Evolutionary conservation across 2,888 invertebrate species (phyloP), one percentile per base, ranked within the genome.

Genomic region (Isotomurus palustris): DNA sequence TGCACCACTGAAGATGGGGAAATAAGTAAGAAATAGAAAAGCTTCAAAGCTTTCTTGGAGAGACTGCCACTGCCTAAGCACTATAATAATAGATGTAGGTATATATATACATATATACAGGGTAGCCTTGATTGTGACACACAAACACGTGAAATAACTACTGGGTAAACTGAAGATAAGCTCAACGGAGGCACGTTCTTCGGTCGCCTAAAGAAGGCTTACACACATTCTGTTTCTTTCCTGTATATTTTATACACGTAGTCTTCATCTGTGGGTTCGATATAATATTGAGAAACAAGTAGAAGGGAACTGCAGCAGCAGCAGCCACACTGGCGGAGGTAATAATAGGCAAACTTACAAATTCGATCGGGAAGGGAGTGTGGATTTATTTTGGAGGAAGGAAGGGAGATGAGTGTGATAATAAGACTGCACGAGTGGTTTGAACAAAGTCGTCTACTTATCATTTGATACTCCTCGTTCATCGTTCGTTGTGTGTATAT

Each of bases 321-420:
- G 38, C 19, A 38, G n/a, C n/a, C n/a, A n/a, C n/a, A n/a, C n/a
- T n/a, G n/a, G n/a, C n/a, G n/a, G n/a, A n/a, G n/a, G 19, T 38
- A 38, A 38, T 47, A 47, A 47, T 27, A 24, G 47, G 47, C 27
- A 47, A 27, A 47, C 25, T 47, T 47, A 47, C 47, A 47, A 47
- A 47, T 47, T 47, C 47, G 25, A 47, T 47, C 47, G 47, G 47
- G 28, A 47, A 47, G 44, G 24, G 17, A 40, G 40, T 10, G 17
- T 40, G 40, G 10, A 19, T 40, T 40, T 40, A 40, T n/a, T n/a
- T 40, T 40, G 8, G 40, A 40, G 40, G 40, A 40, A 19, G 10
- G 40, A 40, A 47, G 12, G 3, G 28, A 24, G 21, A 24, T 43
- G 19, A n/a, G 47, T 47, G 47, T 24, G 47, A 47, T 47, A 27